Evolutionary conservation across 2,888 invertebrate species (phyloP), one percentile per base, ranked within the genome.

Genomic region (Conus canariensis): DNA sequence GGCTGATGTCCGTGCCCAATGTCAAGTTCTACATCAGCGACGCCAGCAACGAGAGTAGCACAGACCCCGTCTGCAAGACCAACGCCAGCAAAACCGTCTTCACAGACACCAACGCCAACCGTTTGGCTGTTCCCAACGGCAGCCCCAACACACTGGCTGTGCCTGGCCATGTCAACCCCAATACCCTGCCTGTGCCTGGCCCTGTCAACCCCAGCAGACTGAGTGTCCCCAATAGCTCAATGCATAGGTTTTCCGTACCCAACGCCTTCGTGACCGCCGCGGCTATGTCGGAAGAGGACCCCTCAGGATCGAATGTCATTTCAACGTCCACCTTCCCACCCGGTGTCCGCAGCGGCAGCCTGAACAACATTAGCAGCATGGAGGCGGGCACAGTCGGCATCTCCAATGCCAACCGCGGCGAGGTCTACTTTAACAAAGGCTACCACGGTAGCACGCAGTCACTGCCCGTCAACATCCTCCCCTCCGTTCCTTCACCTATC

Each of bases 401-500:
- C 9, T 25, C 19, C 58, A 10, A n/a, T 8, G 30, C 45, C 45
- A 45, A 45, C 22, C 22, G 45, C 14, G 16, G 12, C 25, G 30
- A 19, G 12, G 30, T n/a, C 30, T 10, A 58, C 86, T 14, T 74
- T 25, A 82, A n/a, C 82, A 85, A 22, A 45, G 74, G 45, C 59
- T 25, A 45, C n/a, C 45, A 83, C 83, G 67, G 67, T 10, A 83
- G 67, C 59, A n/a, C 30, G 45, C 83, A 22, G n/a, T 85, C 74
- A 7, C 64, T 58, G 74, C 90, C 59, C 90, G 90, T 25, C 90
- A 87, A 45, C 22, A 9, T 14, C 87, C 25, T 89, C 7, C 90
- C 83, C 10, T 85, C 88, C 45, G 22, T 56, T 1, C 91, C 87
- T 25, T 90, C 91, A 60, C 90, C 91, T 12, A 91, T 91, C 9